Conservation (phyloP, 2,113 vertebrate genomes). For the Ginglymostoma cirratum region DNA sequence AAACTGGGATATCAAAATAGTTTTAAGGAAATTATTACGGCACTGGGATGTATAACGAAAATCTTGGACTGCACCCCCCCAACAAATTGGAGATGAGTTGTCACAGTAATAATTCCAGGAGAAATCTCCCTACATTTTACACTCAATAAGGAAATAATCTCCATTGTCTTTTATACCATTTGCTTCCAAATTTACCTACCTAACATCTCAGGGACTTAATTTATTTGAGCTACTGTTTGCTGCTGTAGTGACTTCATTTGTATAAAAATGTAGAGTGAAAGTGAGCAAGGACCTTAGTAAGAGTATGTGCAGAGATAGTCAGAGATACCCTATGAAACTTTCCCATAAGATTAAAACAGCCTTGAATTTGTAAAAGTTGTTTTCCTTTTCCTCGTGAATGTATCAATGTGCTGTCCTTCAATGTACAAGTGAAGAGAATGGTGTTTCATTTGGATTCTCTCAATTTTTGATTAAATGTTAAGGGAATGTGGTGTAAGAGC, state of each 20-base stretch:
- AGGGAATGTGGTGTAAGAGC: background rate
- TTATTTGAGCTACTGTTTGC: background rate
- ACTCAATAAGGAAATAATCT: background rate
- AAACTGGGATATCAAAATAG: no score
- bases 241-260: background rate
- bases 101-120: background rate
- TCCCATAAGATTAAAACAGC: background rate
- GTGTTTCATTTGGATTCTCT: background rate
- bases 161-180: background rate
- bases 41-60: no score
- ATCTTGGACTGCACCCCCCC: no score
- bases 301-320: background rate
- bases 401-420: background rate
- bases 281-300: background rate
- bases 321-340: background rate
- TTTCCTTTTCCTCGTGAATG: background rate
- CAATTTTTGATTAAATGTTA: background rate
- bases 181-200: background rate
- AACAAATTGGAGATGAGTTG: no score
- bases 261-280: background rate
- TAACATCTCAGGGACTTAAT: background rate
- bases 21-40: no score
- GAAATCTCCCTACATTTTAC: background rate
- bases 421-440: background rate
- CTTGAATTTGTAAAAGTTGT: background rate